Evolutionary conservation across 2,797 vertebrate genomes (phyloP), one percentile per base, ranked within the genome.

Genomic region (Neoniphon sammara): DNA sequence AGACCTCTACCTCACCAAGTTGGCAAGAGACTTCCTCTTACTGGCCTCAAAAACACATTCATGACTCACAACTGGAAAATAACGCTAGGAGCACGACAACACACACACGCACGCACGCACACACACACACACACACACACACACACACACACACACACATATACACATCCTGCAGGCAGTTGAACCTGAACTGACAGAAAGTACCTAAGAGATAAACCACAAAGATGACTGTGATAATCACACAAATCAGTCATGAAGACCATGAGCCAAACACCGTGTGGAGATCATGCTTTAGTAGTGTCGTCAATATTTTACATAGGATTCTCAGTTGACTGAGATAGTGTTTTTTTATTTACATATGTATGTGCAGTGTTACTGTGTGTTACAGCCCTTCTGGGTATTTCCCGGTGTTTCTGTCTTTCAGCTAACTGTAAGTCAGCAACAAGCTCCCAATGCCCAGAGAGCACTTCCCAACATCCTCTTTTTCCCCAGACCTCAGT

Each of bases 11-110:
- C 90, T 95, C 75, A 89, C 78, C 53, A 94, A 87, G 81, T 84
- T 95, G 63, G 88, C 92, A 6, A 88, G 93, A 44, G 94, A 95
- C 80, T 95, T 95, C 71, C 86, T 90, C 10, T 58, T 95, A 3
- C 85, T 95, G 73, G 86, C 74, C 47, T 83, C 75, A 0, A 91
- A 91, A 85, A 15, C 61, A 52, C 56, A 66, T n/a, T 21, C 0
- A 31, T 70, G 55, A 79, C 49, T 62, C 54, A 71, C 23, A 14
- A 62, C 2, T 46, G 66, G 63, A 31, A 54, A 31, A 15, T 4
- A 59, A 5, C 15, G 8, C 21, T 5, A 17, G 18, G 0, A 15
- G 53, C 15, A 10, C 1, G 14, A 66, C 25, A 25, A 34, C 52
- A 34, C 11, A 36, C 5, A 56, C 8, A 53, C 4, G 12, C 30